Base-by-base conservation (phyloP, 2,888 invertebrate species). In the Lithodes maja region DNA sequence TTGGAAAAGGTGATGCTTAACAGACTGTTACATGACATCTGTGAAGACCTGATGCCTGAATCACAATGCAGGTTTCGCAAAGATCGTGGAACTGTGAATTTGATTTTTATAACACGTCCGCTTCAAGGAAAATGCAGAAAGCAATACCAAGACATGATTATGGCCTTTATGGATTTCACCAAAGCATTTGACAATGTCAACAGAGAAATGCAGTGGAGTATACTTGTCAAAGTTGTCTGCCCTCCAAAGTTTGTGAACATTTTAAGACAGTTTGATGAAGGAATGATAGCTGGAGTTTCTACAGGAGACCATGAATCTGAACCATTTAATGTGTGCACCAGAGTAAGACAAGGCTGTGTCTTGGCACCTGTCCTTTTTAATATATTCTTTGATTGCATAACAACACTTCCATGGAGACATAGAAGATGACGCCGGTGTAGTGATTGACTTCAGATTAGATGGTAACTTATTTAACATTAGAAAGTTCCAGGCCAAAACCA, bases 341-440 rank as follows among this genome's bases (percentile, higher is more conserved):
- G 79, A 79, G 79, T 79, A 3, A 79, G 52, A 52, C 79, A 79
- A 52, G 79, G 79, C 2, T 17, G 50, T 53, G 79, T 79, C 79
- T 12, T 79, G 52, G 79, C 79, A 50, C 79, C 79, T 49, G 50
- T 50, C 17, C n/a, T 74, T n/a, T 79, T 79, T 33, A 79, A 5
- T 52, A 12, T 79, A 12, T 79, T 2, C 7, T 52, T 79, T 49
- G 52, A 9, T 50, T 12, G 15, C 7, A 52, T 79, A 52, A 79
- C 53, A 15, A 33, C 33, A 53, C 52, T 79, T 52, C 5, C 9
- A 12, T 15, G 12, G 33, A 12, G 12, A 33, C 12, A 12, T 79
- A 52, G 33, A 53, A 12, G 52, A 49, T 49, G 52, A 50, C 9
- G 50, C 7, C 2, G 53, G 5, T 1, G 79, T 79, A 15, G 12